Percentiles rank a stretch among this genome's conserved stretches.
Evolutionary conservation across 2,888 invertebrate genomes (phyloP).

Genomic region (Drosophila kokeensis): DNA sequence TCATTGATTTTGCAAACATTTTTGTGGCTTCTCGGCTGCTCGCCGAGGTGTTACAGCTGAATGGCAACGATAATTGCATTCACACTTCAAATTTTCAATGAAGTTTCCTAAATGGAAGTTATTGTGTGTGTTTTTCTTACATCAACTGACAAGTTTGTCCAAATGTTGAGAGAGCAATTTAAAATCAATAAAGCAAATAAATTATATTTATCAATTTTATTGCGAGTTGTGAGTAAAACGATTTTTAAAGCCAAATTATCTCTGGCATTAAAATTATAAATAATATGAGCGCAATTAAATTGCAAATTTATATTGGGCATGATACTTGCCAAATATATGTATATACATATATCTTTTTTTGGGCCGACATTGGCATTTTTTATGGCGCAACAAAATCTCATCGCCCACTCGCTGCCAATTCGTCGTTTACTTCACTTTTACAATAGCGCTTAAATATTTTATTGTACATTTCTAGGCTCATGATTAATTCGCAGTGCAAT

Average conservation of each 20-base stretch:
- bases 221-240: background rate
- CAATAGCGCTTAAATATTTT: slow-evolving; percentile 52
- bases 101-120: slow-evolving; percentile 16
- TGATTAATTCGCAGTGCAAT: slow-evolving; percentile 62
- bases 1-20: slow-evolving; percentile 58
- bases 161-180: background rate
- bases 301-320: background rate
- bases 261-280: background rate
- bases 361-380: slow-evolving; percentile 5
- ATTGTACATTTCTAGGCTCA: slow-evolving; percentile 59
- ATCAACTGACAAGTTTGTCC: background rate
- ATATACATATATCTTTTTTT: background rate
- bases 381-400: slow-evolving; percentile 8
- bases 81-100: slow-evolving; percentile 29
- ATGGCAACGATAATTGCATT: slow-evolving; percentile 34
- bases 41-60: slow-evolving; percentile 46
- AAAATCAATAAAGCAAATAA: background rate
- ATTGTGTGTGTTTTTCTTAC: slow-evolving; percentile 1
- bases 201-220: background rate
- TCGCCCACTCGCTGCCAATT: slow-evolving; percentile 3
- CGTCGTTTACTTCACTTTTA: slow-evolving; percentile 18
- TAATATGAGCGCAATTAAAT: background rate
- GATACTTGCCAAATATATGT: background rate
- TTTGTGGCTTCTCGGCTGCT: slow-evolving; percentile 36
- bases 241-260: background rate